Evolutionary conservation across 2,797 vertebrate species (phyloP), one percentile per base, ranked within the genome.

Genomic region (Morus bassanus): DNA sequence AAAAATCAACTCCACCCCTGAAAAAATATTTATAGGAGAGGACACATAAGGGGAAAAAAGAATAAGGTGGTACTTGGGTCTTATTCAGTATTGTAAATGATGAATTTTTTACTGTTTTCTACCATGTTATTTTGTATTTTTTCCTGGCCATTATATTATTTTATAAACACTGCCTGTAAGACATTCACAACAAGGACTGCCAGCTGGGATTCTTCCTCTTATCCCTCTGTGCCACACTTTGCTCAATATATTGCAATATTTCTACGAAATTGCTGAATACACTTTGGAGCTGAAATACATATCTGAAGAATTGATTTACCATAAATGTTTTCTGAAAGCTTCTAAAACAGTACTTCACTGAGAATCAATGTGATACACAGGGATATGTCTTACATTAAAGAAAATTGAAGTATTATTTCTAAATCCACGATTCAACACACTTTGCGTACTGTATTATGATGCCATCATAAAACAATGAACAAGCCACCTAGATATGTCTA

Each of bases 401-500:
- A 33, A 74, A 77, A 70, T 6, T 2, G 10, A 45, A 57, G 15
- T 53, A 16, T 37, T 75, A 18, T 54, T 84, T 95, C 24, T 6
- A 74, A 72, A 48, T 39, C 27, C 7, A 23, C 9, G 15, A 33
- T 43, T 54, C 24, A 80, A 61, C 15, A 24, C 3, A 64, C 5
- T 67, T 37, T 51, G 19, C 56, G 3, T 27, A n/a, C 7, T 43
- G 11, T 33, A 13, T 74, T 53, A 9, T 39, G 22, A 12, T 51
- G 13, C 6, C 10, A 8, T 88, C 23, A 41, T 21, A 46, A 46
- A 72, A 3, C 18, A 67, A 18, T 18, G 6, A 60, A 19, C 10
- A 43, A 4, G 0, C 33, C 5, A 7, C 18, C 6, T 8, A 2
- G 31, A 39, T 2, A 22, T 78, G 10, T 57, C 24, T 75, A 0